Evolutionary conservation across 2,888 invertebrate genomes (phyloP), one percentile per base, ranked within the genome.

Genomic region (Callyntrura sp.): DNA sequence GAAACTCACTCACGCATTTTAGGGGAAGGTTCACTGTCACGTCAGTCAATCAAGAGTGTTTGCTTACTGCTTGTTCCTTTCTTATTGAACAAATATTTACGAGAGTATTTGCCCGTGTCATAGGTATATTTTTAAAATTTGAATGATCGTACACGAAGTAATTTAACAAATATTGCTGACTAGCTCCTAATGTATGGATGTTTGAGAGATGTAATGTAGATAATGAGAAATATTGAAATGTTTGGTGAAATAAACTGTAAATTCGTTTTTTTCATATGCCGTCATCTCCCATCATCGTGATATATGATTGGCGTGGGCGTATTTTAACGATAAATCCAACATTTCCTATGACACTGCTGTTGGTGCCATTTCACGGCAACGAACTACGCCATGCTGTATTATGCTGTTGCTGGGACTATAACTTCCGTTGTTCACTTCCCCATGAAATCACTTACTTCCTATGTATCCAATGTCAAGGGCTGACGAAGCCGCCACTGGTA

Each of bases 381-480:
- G 9, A 65, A 65, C 65, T 4, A 70, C 45, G 45, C 51, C 25
- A 76, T 14, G 35, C 14, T n/a, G 23, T 60, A 28, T n/a, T n/a
- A n/a, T n/a, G n/a, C n/a, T n/a, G n/a, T n/a, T n/a, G n/a, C n/a
- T n/a, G n/a, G n/a, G n/a, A n/a, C n/a, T n/a, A n/a, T n/a, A n/a
- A n/a, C n/a, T 43, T n/a, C 5, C n/a, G 20, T 68, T n/a, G n/a
- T n/a, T n/a, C n/a, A n/a, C n/a, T n/a, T n/a, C 5, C 17, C 35
- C 17, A 45, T 43, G 45, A 35, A 5, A 17, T n/a, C n/a, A n/a
- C n/a, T n/a, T 73, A 20, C 9, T 73, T 73, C 1, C 20, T 8
- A 0, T 73, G n/a, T n/a, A 45, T 81, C 82, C 88, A 88, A 88
- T 88, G 88, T 84, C 88, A 88, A 88, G 88, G 88, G 88, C 88